phyloP scores from a whole-genome alignment of 2,888 invertebrate genomes.

The Hemithea aestivaria region DNA sequence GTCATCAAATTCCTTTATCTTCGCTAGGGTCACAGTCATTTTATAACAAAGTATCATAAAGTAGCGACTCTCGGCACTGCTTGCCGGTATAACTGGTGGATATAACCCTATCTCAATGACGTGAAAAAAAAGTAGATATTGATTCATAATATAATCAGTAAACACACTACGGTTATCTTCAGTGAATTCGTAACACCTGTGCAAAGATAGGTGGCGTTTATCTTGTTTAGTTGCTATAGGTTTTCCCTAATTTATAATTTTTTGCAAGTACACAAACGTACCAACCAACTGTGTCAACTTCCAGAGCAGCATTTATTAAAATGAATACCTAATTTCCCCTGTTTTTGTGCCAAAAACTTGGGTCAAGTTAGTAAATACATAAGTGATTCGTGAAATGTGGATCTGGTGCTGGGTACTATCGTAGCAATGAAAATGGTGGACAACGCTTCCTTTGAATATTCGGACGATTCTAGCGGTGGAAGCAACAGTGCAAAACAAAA shows the following conservation, averaged over 20 bases:
- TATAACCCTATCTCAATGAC: no score
- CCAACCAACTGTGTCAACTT: neutral
- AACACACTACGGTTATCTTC: conserved; percentile 8
- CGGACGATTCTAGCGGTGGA: conserved; percentile 64
- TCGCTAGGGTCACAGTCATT: conserved; percentile 18
- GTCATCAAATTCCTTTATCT: conserved; percentile 23
- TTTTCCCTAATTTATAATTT: conserved; percentile 2
- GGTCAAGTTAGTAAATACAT: conserved; percentile 7
- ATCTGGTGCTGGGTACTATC: conserved; percentile 22
- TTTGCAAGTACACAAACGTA: neutral
- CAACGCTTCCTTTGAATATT: conserved; percentile 68
- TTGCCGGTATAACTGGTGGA: no score
- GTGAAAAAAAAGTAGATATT: conserved; percentile 3
- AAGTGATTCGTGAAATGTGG: conserved; percentile 14
- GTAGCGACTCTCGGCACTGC: neutral
- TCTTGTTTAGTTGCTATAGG: neutral
- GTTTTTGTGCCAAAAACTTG: conserved; percentile 10
- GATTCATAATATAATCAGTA: conserved; percentile 9
- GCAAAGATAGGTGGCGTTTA: conserved; percentile 3
- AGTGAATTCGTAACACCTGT: conserved; percentile 8
- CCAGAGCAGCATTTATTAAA: neutral
- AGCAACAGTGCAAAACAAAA: conserved; percentile 31
- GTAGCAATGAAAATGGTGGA: conserved; percentile 55
- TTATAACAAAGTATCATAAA: conserved; percentile 9
- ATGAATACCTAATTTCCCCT: conserved; percentile 3